Conservation (phyloP, 1,140 invertebrate genomes). For the Drosophila busckii region DNA sequence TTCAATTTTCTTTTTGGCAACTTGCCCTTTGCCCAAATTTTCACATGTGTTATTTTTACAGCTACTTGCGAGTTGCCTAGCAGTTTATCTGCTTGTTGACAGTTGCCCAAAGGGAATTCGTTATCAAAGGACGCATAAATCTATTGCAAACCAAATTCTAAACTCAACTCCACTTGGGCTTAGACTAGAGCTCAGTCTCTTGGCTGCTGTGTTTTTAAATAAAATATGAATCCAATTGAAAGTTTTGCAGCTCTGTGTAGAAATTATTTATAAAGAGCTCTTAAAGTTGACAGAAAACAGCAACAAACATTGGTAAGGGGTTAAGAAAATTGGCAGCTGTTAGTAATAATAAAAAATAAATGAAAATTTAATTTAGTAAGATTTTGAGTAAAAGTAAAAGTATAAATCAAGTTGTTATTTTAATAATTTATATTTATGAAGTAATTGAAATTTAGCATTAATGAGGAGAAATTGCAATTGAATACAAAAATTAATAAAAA, state of each 20-base stretch:
- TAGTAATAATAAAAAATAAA: too few species aligned
- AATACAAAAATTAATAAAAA: too few species aligned
- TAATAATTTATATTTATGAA: too few species aligned
- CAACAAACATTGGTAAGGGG: too few species aligned
- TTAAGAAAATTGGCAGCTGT: too few species aligned
- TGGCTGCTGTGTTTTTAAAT: slow-evolving; percentile 31
- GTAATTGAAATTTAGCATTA: too few species aligned
- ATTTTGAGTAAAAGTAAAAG: too few species aligned
- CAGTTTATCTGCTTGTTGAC: slow-evolving; percentile 68
- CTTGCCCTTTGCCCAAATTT: not conserved
- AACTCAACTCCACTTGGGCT: not conserved
- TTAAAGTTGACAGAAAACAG: too few species aligned
- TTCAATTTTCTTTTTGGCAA: not conserved
- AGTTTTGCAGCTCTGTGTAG: slow-evolving; percentile 10
- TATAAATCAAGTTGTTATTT: too few species aligned
- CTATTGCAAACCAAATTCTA: slow-evolving; percentile 36
- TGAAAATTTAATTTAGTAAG: too few species aligned
- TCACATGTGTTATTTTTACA: slow-evolving; percentile 9
- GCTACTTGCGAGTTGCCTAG: slow-evolving; percentile 42
- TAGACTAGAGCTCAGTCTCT: too few species aligned
- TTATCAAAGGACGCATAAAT: slow-evolving; percentile 75
- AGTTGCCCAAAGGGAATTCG: slow-evolving; percentile 72
- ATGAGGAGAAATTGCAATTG: too few species aligned
- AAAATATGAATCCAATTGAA: slow-evolving; percentile 56
- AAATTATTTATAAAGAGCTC: not conserved